A percentile compares a stretch with the other conserved stretches of the same genome.
Evolutionary conservation across 1,140 invertebrate species (phyloP).

Genomic region (Papilio machaon): DNA sequence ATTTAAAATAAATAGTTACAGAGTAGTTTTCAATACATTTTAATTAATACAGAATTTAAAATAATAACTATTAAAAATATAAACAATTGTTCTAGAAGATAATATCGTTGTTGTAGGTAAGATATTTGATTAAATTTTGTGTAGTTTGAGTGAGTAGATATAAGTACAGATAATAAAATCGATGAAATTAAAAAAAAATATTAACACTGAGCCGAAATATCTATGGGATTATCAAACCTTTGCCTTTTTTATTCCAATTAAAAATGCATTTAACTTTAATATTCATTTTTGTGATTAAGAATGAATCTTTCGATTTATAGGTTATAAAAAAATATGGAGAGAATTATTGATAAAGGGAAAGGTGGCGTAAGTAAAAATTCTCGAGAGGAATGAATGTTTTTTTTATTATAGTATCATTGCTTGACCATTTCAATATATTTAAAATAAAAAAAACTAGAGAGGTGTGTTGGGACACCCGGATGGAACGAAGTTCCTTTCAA

Average conservation of each 20-base stretch:
- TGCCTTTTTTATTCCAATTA: not conserved
- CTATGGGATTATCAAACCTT: not conserved
- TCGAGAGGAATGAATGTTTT: too few relatives aligned
- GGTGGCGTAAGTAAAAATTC: too few relatives aligned
- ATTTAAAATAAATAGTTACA: slow-evolving; percentile 8
- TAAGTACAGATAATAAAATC: not conserved
- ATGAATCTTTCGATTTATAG: too few relatives aligned
- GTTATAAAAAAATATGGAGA: too few relatives aligned
- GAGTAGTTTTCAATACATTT: not conserved
- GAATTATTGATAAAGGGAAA: too few relatives aligned
- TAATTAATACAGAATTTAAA: not conserved
- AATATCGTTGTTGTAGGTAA: not conserved
- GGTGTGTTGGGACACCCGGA: too few relatives aligned
- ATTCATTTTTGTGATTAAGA: not conserved
- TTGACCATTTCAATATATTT: too few relatives aligned
- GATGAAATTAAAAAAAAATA: not conserved
- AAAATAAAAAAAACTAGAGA: too few relatives aligned
- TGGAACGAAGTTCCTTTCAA: too few relatives aligned
- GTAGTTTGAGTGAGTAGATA: not conserved
- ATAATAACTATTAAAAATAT: not conserved
- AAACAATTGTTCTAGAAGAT: not conserved
- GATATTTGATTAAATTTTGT: not conserved
- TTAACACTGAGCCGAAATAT: not conserved
- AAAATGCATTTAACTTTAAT: not conserved
- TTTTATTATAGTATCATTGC: too few relatives aligned